Base-by-base conservation (phyloP, 2,888 invertebrate genomes). In the Candidula unifasciata region DNA sequence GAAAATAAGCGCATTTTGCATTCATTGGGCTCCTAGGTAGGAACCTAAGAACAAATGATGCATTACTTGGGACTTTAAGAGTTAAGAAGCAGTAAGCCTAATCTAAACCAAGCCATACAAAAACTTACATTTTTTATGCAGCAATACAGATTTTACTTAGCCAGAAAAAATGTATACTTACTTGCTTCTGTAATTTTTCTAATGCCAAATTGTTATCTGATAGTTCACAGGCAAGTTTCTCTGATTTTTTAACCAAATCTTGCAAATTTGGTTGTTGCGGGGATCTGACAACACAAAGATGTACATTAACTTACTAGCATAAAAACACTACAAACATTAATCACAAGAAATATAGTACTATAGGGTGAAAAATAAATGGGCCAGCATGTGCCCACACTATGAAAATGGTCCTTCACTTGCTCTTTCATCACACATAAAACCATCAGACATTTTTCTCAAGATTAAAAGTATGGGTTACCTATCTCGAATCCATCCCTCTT, bases 211-310 rank as follows among this genome's bases (percentile, higher is more conserved):
- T 73, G 60, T 73, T 35, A 27, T 81, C 27, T 64, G 71, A 52
- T 24, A 81, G 81, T n/a, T 81, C 81, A 33, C n/a, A 35, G n/a
- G 73, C 64, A 54, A 81, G 33, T 16, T 73, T 37, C 3, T 81
- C 73, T n/a, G 81, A 71, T 37, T 73, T 57, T 64, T 37, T 64
- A 18, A 44, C n/a, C 44, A 81, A 44, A 37, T 81, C 73, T 60
- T 37, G 60, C 27, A 81, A 54, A 44, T n/a, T 81, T 16, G 60
- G 81, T 33, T 35, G 2, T 2, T 73, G 71, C 5, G 81, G 64
- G 10, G 60, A n/a, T 35, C 73, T 81, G 24, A n/a, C 5, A 73
- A 21, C 5, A 2, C 37, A 74, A 2, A 73, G 21, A 44, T 44
- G 6, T 44, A 44, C 13, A 44, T 10, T 44, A 44, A 44, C 44